Conservation (phyloP, 2,888 invertebrate genomes). For the Diaperis boleti region DNA sequence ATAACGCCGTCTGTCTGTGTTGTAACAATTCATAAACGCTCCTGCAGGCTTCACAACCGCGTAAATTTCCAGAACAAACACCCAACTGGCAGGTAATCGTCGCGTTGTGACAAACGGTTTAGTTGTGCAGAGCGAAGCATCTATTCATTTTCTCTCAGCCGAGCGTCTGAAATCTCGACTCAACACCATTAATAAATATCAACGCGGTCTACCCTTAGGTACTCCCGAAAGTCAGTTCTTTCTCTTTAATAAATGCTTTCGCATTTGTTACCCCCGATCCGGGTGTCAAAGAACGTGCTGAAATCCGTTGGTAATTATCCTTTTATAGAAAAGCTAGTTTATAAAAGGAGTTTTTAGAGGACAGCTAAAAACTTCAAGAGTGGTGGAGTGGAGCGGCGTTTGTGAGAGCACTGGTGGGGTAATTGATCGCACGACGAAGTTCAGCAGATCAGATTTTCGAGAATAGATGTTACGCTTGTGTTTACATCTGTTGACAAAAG, state of each 20-base stretch:
- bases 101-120: slow-evolving; percentile 33
- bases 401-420: background rate
- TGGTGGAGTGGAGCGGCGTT: too few species aligned
- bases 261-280: slow-evolving; percentile 27
- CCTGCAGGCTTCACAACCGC: slow-evolving; percentile 11
- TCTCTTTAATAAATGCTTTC: slow-evolving; percentile 28
- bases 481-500: too few species aligned
- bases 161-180: slow-evolving; percentile 35
- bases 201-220: slow-evolving; percentile 24
- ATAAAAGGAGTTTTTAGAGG: background rate
- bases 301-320: slow-evolving; percentile 24
- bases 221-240: slow-evolving; percentile 32
- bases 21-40: slow-evolving; percentile 17
- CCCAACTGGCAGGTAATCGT: slow-evolving; percentile 31
- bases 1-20: background rate
- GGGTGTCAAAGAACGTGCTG: slow-evolving; percentile 20
- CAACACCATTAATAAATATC: slow-evolving; percentile 40
- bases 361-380: background rate
- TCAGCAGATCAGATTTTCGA: too few species aligned
- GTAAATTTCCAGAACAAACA: slow-evolving; percentile 35
- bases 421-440: too few species aligned
- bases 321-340: slow-evolving; percentile 10
- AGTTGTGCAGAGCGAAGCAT: slow-evolving; percentile 25
- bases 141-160: slow-evolving; percentile 31
- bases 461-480: too few species aligned